Base-by-base conservation (phyloP, 2,113 vertebrate genomes). In the Sturnus vulgaris region DNA sequence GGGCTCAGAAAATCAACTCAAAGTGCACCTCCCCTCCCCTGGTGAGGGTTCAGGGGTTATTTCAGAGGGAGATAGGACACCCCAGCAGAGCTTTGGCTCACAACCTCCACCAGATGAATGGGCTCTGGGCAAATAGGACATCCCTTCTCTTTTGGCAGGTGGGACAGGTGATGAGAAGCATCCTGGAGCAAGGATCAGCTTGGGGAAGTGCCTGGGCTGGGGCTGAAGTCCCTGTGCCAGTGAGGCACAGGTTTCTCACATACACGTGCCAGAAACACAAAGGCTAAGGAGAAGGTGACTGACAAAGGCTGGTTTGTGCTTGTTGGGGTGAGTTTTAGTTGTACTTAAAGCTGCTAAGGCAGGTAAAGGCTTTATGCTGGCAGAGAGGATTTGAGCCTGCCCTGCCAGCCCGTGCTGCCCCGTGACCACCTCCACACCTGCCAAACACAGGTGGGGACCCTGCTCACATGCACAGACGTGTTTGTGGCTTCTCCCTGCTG, bases 341-440 rank as follows among this genome's bases (percentile, higher is more conserved):
- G 20, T 33, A 69, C 46, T 33, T 64, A 92, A 88, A 96, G 66
- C 87, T 92, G 71, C 84, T 95, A 77, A 90, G 69, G 76, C 80
- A 96, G 87, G 83, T 96, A 69, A 95, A 53, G 84, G 84, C 78
- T 91, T 95, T 94, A 87, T 6, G 15, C 11, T 16, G 33, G 71
- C 78, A 86, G 85, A 89, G 89, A 80, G 90, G 96, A 95, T 96
- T 96, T 91, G 55, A 87, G 78, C 2, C 10, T 84, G 31, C 52
- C 65, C 55, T 31, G 55, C n/a, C 55, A 75, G 66, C 46, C 17
- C 0, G 50, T 3, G 60, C 80, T 88, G 88, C 86, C 61, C 37
- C 5, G 28, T 95, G 92, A 92, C 46, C n/a, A 39, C 12, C 61
- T 17, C 65, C 1, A 39, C 65, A 69, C 72, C 85, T 75, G 72